A percentile compares a stretch with the other conserved stretches of the same genome.
phyloP scores from a whole-genome alignment of 2,888 invertebrate species.

The Agrotis puta region DNA sequence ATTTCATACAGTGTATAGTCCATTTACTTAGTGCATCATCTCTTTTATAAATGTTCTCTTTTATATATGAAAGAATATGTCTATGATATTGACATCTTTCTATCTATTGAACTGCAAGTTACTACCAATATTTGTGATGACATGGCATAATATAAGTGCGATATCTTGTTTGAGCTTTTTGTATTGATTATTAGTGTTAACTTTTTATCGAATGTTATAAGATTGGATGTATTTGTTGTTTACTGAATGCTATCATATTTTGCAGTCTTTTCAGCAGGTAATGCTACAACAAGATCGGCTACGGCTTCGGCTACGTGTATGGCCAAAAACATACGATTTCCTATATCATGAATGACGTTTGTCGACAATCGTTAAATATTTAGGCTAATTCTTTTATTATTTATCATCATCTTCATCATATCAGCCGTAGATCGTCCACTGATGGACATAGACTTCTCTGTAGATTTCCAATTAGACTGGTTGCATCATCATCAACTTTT shows the following conservation, averaged over 20 bases:
- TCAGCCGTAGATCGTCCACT: too few species aligned
- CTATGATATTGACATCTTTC: conserved; percentile 48
- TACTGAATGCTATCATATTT: background rate
- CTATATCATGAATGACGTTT: background rate
- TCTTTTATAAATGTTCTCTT: background rate
- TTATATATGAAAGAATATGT: conserved; percentile 17
- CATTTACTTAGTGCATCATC: background rate
- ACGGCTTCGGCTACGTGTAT: too few species aligned
- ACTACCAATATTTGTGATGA: conserved; percentile 29
- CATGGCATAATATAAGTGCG: conserved; percentile 41
- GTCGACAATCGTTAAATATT: too few species aligned
- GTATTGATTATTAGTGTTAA: background rate
- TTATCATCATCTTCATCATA: too few species aligned
- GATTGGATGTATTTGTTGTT: background rate
- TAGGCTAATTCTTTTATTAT: too few species aligned
- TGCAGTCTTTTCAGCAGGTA: too few species aligned
- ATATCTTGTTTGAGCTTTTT: conserved; percentile 54
- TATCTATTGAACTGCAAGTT: conserved; percentile 20
- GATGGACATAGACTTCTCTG: too few species aligned
- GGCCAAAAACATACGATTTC: too few species aligned
- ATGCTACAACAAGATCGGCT: background rate
- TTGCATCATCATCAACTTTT: too few species aligned
- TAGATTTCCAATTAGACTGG: too few species aligned
- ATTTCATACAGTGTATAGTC: too few species aligned
- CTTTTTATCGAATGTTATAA: background rate